Evolutionary conservation across 1,140 invertebrate species (phyloP).

Genomic region (Semibalanus balanoides): DNA sequence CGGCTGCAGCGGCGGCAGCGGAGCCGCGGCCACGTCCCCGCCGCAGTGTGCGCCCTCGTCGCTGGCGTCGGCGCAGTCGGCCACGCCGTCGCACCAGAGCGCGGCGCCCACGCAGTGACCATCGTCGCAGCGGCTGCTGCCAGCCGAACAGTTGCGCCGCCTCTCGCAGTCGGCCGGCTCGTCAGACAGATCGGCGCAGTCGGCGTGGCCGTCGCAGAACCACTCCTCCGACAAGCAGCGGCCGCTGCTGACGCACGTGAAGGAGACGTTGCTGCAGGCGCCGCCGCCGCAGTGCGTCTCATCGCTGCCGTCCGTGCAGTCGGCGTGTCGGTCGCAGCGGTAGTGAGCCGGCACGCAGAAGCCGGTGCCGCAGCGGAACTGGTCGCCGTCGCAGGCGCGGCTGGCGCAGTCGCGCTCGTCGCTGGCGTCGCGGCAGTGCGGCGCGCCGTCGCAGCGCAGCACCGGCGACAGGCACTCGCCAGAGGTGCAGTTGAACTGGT

Average conservation of each 20-base stretch:
- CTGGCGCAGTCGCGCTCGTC: conserved; percentile 23
- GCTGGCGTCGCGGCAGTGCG: conserved; percentile 25
- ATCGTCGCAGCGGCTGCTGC: conserved; percentile 36
- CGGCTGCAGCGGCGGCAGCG: conserved; percentile 10
- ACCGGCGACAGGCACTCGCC: conserved; percentile 22
- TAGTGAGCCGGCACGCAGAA: conserved; percentile 14
- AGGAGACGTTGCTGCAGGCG: background rate
- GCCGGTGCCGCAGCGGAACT: conserved; percentile 12
- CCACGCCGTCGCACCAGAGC: conserved; percentile 25
- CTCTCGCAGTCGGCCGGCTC: conserved; percentile 23
- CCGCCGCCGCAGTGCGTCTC: conserved; percentile 14
- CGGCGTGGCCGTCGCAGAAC: conserved; percentile 26
- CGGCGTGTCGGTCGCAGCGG: conserved; percentile 18
- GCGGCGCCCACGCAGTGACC: conserved; percentile 26
- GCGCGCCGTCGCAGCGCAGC: conserved; percentile 24
- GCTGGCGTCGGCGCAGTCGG: conserved; percentile 26
- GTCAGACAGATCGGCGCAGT: conserved; percentile 27
- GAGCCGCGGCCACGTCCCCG: conserved; percentile 40
- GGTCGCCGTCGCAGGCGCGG: conserved; percentile 11
- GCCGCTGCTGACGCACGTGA: background rate
- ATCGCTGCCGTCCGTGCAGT: conserved; percentile 20
- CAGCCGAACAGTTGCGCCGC: conserved; percentile 18
- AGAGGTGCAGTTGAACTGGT: conserved; percentile 15
- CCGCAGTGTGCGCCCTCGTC: conserved; percentile 29
- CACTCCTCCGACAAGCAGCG: conserved; percentile 22